Evolutionary conservation across 2,888 invertebrate species (phyloP).

Genomic region (Cerastoderma edule): DNA sequence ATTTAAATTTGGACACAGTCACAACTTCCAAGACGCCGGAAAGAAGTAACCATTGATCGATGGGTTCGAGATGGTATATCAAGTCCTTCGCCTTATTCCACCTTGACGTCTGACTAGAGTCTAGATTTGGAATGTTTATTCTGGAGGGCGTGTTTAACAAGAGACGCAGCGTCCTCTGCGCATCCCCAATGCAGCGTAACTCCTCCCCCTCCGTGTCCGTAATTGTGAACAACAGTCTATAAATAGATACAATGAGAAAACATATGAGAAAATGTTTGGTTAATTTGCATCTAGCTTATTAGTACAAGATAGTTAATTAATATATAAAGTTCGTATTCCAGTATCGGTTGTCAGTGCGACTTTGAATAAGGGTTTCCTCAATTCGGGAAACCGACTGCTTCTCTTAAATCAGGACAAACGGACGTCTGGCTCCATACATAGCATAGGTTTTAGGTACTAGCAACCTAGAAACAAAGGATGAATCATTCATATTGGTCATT

Average conservation of each 20-base stretch:
- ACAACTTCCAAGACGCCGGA: too few relatives aligned
- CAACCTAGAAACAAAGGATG: too few relatives aligned
- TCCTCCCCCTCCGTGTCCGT: constrained; percentile 57
- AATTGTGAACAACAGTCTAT: constrained; percentile 57
- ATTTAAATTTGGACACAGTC: too few relatives aligned
- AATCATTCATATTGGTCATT: too few relatives aligned
- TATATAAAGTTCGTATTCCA: background rate
- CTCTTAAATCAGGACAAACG: too few relatives aligned
- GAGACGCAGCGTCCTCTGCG: constrained; percentile 42
- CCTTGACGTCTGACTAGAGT: too few relatives aligned
- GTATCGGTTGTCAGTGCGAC: background rate
- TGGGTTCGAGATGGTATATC: too few relatives aligned
- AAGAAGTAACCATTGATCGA: too few relatives aligned
- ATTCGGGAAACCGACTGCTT: background rate
- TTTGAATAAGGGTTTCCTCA: background rate
- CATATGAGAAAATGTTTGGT: background rate
- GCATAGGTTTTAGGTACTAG: too few relatives aligned
- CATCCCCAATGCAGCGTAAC: constrained; percentile 60
- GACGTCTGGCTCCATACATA: too few relatives aligned
- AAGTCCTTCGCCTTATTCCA: too few relatives aligned
- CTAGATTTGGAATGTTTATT: background rate
- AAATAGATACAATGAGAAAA: background rate
- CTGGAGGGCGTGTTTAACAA: constrained; percentile 32
- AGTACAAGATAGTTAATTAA: background rate
- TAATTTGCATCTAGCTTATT: background rate